These are phyloP conservation scores for Anastrepha obliqua DNA, from an alignment of 1,140 invertebrate species.

Conservation along the genomic window DNA sequence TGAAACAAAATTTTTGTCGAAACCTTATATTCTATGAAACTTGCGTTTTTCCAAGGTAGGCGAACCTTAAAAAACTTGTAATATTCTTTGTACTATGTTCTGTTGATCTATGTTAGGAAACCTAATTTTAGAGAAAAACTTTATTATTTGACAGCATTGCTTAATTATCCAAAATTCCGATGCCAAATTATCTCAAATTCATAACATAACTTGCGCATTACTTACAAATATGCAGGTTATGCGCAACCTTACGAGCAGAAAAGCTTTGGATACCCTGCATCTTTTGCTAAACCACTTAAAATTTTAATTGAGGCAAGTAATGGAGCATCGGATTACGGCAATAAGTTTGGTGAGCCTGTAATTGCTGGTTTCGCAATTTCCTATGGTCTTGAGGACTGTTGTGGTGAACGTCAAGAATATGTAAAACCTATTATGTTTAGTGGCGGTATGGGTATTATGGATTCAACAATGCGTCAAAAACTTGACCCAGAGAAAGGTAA, in stretches of 20 bases:
- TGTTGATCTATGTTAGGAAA: no score
- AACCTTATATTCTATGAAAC: no score
- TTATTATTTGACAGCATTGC: no score
- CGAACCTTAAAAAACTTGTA: no score
- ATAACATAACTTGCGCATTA: no score
- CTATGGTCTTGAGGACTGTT: slow-evolving; percentile 85
- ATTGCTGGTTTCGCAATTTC: slow-evolving; percentile 93
- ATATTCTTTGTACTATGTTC: no score
- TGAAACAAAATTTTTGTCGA: no score
- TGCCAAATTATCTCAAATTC: no score
- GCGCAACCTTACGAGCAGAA: slow-evolving; percentile 90
- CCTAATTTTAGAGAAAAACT: no score
- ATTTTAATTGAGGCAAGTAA: slow-evolving; percentile 96
- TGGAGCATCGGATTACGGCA: slow-evolving; percentile 98
- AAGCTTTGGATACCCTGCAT: slow-evolving; percentile 85
- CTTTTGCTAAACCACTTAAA: slow-evolving; percentile 92
- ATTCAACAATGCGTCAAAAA: slow-evolving; percentile 65
- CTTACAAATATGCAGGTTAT: slow-evolving; percentile 77
- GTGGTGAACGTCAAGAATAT: slow-evolving; percentile 88
- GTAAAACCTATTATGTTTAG: slow-evolving; percentile 99
- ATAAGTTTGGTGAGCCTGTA: slow-evolving; percentile 98
- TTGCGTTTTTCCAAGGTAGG: no score
- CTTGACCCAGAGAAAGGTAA: slow-evolving; percentile 62
- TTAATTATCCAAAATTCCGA: no score
- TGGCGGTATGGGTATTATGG: slow-evolving; percentile 93